Percentiles rank a stretch among this genome's conserved stretches.
These are phyloP conservation scores for Labroides dimidiatus DNA, from an alignment of 2,797 vertebrate species.

Conservation along the genomic window DNA sequence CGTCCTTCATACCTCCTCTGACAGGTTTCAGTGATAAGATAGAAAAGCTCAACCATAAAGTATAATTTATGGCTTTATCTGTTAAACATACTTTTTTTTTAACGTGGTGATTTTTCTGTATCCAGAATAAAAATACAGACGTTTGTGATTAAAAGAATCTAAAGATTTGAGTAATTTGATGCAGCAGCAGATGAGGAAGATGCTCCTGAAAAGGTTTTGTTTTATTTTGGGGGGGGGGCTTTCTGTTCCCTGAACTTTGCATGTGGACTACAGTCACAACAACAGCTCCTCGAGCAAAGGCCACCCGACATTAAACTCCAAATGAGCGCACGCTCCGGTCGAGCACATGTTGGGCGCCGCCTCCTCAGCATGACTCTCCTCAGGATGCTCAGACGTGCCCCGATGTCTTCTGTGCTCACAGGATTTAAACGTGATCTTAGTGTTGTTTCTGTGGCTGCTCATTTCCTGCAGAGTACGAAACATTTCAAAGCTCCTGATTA, in stretches of 20 bases:
- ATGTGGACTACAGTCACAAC: conserved; percentile 38
- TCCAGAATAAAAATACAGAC: not conserved
- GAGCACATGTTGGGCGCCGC: conserved; percentile 44
- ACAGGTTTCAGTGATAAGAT: conserved; percentile 21
- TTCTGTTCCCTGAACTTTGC: conserved; percentile 37
- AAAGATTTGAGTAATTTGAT: not conserved
- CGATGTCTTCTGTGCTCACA: not conserved
- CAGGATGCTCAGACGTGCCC: conserved; percentile 17
- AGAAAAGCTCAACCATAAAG: not conserved
- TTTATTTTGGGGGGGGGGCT: conserved; percentile 34
- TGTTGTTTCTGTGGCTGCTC: not conserved
- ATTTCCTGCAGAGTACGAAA: too few species aligned
- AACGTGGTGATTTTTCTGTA: not conserved
- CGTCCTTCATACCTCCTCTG: conserved; percentile 44
- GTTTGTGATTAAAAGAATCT: not conserved
- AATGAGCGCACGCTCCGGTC: conserved; percentile 33
- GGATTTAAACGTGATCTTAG: not conserved
- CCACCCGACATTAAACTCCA: conserved; percentile 31
- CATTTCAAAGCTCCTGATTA: too few species aligned
- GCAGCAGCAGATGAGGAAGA: conserved; percentile 5
- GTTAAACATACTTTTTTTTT: not conserved
- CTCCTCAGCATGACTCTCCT: conserved; percentile 26
- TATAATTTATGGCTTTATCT: too few species aligned
- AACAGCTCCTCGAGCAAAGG: conserved; percentile 21
- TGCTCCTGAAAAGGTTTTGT: conserved; percentile 13